Evolutionary conservation across 2,113 vertebrate genomes (phyloP), one percentile per base, ranked within the genome.

Genomic region (Nycticebus coucang): DNA sequence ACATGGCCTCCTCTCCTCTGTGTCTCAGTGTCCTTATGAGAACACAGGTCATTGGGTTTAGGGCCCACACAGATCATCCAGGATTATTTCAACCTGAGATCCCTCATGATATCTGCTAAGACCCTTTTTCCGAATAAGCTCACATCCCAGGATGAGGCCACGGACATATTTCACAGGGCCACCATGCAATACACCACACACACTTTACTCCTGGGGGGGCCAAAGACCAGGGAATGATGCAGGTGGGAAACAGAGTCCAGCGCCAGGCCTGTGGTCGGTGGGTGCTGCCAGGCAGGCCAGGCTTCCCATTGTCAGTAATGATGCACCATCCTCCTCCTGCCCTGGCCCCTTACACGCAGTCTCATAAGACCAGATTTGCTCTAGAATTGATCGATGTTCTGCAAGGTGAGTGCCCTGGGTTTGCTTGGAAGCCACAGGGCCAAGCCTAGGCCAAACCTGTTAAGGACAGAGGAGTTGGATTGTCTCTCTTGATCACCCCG

Each of bases 221-320:
- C 9, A 0, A 50, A 41, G 22, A 19, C 30, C 9, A 22, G 5
- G 33, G 21, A 55, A 12, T 2, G 1, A 30, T 2, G 15, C 41
- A n/a, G 0, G 2, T 41, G 28, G 28, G 7, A 53, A 53, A 18
- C 12, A 0, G 4, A 35, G 10, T 45, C 78, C 19, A 9, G 41
- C 0, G 18, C 78, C 69, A 24, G 62, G 72, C 53, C 64, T 12
- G 1, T 14, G 12, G 10, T 24, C n/a, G 19, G 10, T 24, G 41
- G 19, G 28, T 2, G 1, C 57, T 81, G 37, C 72, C 57, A 19
- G 4, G 21, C 57, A 69, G 19, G 30, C 66, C 1, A 64, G 22
- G 9, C 14, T 53, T 57, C 13, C 45, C 22, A 1, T 9, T 4
- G 0, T 45, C 22, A 3, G 0, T 26, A 26, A 35, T 8, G 3